Base-by-base conservation (phyloP, 2,888 invertebrate genomes). In the Pediacus dermestoides region DNA sequence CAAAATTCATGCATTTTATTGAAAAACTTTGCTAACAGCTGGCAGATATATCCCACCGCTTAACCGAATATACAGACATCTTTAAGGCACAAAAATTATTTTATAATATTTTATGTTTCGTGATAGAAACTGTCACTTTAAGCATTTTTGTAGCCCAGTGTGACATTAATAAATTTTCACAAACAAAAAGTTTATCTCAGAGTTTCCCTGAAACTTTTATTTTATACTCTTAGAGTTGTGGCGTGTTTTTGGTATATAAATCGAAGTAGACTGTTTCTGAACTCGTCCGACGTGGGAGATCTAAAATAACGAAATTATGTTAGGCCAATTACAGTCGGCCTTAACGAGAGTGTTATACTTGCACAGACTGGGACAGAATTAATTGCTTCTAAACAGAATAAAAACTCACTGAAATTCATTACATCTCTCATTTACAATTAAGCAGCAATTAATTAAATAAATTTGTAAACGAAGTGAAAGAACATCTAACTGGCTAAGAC, bases 141-240 rank as follows among this genome's bases (percentile, higher is more conserved):
- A 2, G 12, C 9, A 31, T 18, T 31, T 31, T 31, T 21, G 31
- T 22, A 18, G 31, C 4, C 16, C 12, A 11, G 6, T 10, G 31
- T n/a, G 13, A 22, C 11, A n/a, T 16, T 18, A 31, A 31, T 31
- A 31, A 31, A 31, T 31, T 31, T 16, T 18, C 21, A 31, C 10
- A 13, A 31, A 31, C 31, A 31, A 31, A 31, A 18, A 31, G 18
- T 18, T 31, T 31, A n/a, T 31, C 7, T 9, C 31, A 13, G 10
- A 31, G n/a, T n/a, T n/a, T n/a, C n/a, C n/a, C n/a, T n/a, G 7
- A 10, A 4, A 2, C 13, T 28, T 2, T 3, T 28, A 28, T 2
- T 28, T 10, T 28, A 3, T 12, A 10, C n/a, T 8, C 27, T 10
- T 9, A 26, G 6, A 8, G 11, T 8, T 26, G 27, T 9, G 9